Percentiles rank a stretch among this genome's conserved stretches.
These are phyloP conservation scores for Leptestheria dahalacensis DNA, from an alignment of 1,140 invertebrate genomes.

Conservation along the genomic window DNA sequence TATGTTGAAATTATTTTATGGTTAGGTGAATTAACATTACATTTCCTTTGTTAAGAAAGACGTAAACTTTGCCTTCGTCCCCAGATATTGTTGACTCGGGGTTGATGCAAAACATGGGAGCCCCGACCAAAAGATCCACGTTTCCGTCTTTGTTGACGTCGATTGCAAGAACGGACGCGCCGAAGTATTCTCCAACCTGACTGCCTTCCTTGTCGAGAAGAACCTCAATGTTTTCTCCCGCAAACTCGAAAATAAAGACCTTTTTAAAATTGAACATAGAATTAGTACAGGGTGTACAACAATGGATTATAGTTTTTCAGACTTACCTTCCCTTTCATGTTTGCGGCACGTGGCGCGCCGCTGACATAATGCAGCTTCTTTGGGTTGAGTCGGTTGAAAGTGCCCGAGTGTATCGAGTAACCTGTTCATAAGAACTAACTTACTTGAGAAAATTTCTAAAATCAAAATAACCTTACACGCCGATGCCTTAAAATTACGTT, in stretches of 20 bases:
- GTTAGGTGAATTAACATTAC: too few species aligned
- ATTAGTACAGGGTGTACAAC: too few species aligned
- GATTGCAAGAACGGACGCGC: constrained; percentile 44
- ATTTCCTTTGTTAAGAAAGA: constrained; percentile 31
- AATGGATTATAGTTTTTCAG: neutral
- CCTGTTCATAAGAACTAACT: constrained; percentile 29
- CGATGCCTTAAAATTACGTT: too few species aligned
- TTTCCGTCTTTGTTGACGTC: constrained; percentile 54
- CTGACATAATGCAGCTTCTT: constrained; percentile 31
- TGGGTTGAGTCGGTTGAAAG: constrained; percentile 23
- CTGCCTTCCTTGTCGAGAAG: constrained; percentile 31
- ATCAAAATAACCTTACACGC: too few species aligned
- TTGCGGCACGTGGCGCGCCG: constrained; percentile 34
- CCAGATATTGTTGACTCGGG: constrained; percentile 22
- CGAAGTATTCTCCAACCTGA: constrained; percentile 62
- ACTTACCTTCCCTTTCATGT: constrained; percentile 26
- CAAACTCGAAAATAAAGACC: constrained; percentile 27
- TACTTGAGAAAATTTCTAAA: too few species aligned
- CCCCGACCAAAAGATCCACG: constrained; percentile 64
- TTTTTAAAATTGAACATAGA: too few species aligned
- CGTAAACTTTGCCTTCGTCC: constrained; percentile 43
- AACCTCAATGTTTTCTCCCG: constrained; percentile 18
- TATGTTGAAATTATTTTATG: neutral
- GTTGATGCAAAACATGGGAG: constrained; percentile 42
- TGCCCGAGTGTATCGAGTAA: constrained; percentile 41